These are phyloP conservation scores for Thecophora atra DNA, from an alignment of 2,888 invertebrate species.

Conservation along the genomic window DNA sequence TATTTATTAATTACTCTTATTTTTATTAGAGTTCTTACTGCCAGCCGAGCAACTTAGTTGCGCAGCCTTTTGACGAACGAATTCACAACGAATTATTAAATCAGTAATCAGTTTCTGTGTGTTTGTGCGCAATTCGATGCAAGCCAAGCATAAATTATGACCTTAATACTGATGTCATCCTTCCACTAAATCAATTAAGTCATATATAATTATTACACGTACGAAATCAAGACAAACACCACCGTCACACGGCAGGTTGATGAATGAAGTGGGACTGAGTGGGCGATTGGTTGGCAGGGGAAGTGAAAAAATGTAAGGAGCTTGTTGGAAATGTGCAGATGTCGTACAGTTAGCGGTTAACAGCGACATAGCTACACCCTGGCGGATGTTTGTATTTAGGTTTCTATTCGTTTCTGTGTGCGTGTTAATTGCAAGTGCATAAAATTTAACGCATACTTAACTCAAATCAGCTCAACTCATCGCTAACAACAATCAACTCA, in stretches of 20 bases:
- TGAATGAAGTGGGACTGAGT: neutral
- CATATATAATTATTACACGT: conserved; percentile 24
- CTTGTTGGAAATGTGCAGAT: neutral
- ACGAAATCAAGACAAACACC: conserved; percentile 23
- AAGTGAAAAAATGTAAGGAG: no score
- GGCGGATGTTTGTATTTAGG: neutral
- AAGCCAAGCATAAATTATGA: conserved; percentile 49
- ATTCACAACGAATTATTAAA: no score
- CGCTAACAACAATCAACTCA: no score
- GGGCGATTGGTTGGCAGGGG: neutral
- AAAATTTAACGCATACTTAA: conserved; percentile 16
- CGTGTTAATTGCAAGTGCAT: neutral
- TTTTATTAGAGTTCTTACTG: no score
- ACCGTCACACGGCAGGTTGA: neutral
- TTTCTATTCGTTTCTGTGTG: neutral
- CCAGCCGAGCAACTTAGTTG: no score
- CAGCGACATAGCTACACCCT: neutral
- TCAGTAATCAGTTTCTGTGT: neutral
- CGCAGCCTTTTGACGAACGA: no score
- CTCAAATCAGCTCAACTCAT: neutral
- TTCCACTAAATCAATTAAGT: conserved; percentile 37
- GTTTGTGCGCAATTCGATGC: neutral
- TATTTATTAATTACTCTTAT: no score
- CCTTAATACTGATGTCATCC: conserved; percentile 21
- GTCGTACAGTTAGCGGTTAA: neutral